These are phyloP conservation scores for Neodontobutis hainanensis DNA, from an alignment of 2,113 vertebrate species.

Conservation along the genomic window DNA sequence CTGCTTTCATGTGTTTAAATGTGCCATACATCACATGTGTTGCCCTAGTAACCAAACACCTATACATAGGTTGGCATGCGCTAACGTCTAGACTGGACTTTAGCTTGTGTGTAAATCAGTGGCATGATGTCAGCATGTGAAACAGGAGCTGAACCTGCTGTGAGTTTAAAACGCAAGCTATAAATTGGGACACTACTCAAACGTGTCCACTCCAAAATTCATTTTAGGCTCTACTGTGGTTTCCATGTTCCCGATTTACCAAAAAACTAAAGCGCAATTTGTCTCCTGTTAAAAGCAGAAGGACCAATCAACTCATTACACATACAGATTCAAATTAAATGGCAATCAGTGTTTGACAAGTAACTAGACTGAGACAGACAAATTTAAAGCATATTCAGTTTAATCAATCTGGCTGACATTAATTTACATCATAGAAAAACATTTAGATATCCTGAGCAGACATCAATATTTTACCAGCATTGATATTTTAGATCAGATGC, in stretches of 20 bases:
- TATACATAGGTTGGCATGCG: neutral
- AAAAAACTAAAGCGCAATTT: no score
- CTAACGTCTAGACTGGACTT: neutral
- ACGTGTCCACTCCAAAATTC: slow-evolving; percentile 12
- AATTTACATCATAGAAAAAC: slow-evolving; percentile 12
- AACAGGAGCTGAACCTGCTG: slow-evolving; percentile 24
- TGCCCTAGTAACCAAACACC: neutral
- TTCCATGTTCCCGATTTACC: no score
- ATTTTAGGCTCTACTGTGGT: no score
- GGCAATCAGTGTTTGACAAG: neutral
- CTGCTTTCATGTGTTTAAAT: slow-evolving; percentile 13
- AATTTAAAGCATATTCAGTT: slow-evolving; percentile 21
- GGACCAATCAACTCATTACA: no score
- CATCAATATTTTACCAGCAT: slow-evolving; percentile 8
- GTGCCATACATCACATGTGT: slow-evolving; percentile 14
- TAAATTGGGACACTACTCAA: slow-evolving; percentile 8
- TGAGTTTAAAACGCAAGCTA: slow-evolving; percentile 4
- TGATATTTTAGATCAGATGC: slow-evolving; percentile 9
- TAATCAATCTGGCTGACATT: slow-evolving; percentile 44
- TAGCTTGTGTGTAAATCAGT: slow-evolving; percentile 11
- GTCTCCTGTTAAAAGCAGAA: no score
- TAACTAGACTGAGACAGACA: slow-evolving; percentile 1
- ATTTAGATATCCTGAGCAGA: slow-evolving; percentile 46
- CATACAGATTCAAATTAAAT: neutral
- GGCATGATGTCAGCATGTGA: slow-evolving; percentile 3